These are phyloP conservation scores for Asarcornis scutulata DNA, from an alignment of 2,113 vertebrate genomes.

Conservation along the genomic window DNA sequence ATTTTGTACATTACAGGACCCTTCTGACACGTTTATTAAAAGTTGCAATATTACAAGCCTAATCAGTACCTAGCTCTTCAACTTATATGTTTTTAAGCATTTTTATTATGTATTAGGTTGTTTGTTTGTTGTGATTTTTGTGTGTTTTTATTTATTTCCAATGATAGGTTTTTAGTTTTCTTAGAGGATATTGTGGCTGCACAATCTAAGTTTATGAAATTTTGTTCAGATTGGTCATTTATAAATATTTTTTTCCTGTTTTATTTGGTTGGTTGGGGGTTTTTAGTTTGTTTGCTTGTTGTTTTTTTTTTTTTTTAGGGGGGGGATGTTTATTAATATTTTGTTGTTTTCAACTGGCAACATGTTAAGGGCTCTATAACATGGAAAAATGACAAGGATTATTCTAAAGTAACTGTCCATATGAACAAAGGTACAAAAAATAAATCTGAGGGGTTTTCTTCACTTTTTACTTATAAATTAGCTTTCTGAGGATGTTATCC, in stretches of 20 bases:
- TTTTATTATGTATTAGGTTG: neutral
- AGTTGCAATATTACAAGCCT: neutral
- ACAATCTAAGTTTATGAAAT: neutral
- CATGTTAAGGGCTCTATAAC: fast-evolving
- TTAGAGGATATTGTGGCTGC: neutral
- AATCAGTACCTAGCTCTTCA: neutral
- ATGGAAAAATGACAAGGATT: neutral
- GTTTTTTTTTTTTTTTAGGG: too few species aligned
- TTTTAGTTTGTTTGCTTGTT: too few species aligned
- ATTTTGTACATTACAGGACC: neutral
- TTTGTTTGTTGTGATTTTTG: neutral
- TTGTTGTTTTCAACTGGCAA: neutral
- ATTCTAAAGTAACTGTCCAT: neutral
- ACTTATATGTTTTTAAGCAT: neutral
- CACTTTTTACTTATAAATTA: neutral
- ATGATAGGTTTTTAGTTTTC: neutral
- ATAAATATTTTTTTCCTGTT: neutral
- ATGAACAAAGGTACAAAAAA: neutral
- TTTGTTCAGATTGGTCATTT: neutral
- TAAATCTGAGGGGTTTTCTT: neutral
- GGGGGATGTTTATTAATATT: too few species aligned
- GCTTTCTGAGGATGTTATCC: neutral
- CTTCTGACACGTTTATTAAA: neutral
- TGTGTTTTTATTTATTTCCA: neutral
- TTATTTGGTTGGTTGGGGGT: neutral